Evolutionary conservation across 2,113 vertebrate species (phyloP).

Genomic region (Pelecanus crispus): DNA sequence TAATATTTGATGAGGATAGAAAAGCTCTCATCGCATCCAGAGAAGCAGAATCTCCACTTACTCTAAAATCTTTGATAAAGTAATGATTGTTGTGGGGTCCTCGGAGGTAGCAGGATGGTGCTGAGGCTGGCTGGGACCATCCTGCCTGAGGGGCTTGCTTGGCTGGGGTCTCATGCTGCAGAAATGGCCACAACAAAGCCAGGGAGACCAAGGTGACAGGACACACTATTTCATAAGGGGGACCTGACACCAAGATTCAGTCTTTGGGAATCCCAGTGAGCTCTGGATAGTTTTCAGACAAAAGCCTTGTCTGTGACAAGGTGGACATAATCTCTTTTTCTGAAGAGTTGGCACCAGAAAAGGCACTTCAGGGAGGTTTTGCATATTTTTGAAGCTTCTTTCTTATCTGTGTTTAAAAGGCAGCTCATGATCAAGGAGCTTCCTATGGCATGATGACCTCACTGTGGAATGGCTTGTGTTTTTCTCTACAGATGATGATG

Average conservation of each 20-base stretch:
- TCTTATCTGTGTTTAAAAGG: not conserved
- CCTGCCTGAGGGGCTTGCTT: not conserved
- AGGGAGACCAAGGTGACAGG: not conserved
- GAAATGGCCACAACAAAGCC: not conserved
- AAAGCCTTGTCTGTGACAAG: not conserved
- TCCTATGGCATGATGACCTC: not conserved
- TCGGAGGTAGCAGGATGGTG: not conserved
- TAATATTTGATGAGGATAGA: not conserved
- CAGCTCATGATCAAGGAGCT: not conserved
- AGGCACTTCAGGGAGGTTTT: not conserved
- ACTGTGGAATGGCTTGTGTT: not conserved
- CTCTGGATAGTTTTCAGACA: not conserved
- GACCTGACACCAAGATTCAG: not conserved
- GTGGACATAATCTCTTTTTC: not conserved
- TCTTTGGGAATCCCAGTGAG: not conserved
- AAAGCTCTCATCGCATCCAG: not conserved
- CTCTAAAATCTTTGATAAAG: not conserved
- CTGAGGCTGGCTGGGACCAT: not conserved
- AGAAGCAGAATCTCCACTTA: not conserved
- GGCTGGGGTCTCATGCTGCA: fast-evolving
- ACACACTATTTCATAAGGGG: fast-evolving
- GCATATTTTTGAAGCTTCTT: not conserved
- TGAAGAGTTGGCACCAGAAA: not conserved
- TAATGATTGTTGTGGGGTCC: not conserved
- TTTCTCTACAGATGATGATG: not conserved